Conservation (phyloP, 2,888 invertebrate genomes). For the Litoditis marina region DNA sequence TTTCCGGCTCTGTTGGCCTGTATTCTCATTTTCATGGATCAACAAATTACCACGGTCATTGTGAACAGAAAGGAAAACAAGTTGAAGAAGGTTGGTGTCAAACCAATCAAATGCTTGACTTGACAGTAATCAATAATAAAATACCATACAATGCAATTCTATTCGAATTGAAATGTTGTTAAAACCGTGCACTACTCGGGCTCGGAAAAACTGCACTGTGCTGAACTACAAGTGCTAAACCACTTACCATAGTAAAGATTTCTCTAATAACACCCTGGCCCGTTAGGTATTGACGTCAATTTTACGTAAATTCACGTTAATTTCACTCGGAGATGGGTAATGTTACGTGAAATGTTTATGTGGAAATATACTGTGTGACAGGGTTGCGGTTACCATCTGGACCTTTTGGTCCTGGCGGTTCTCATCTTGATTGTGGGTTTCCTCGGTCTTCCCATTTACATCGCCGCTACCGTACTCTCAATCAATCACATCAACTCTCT, state of each 20-base stretch:
- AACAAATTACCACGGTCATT: conserved; percentile 97
- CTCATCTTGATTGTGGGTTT: conserved; percentile 84
- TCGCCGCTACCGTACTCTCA: conserved; percentile 93
- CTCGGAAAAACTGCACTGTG: no score
- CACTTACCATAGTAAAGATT: no score
- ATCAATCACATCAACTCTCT: conserved; percentile 95
- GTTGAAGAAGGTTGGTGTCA: conserved; percentile 70
- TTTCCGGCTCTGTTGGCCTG: conserved; percentile 89
- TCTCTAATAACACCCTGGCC: no score
- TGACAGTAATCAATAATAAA: no score
- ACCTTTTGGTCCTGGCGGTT: conserved; percentile 82
- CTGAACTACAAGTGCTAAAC: no score
- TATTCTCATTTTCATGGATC: conserved; percentile 98
- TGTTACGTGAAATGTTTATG: neutral
- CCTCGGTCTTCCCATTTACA: conserved; percentile 79
- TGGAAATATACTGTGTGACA: no score
- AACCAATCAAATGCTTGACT: no score
- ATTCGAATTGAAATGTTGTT: no score
- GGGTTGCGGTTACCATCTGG: conserved; percentile 91
- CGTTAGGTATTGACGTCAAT: no score
- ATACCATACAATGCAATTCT: no score
- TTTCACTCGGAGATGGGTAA: neutral
- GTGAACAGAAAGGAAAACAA: conserved; percentile 97
- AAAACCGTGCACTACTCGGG: no score
- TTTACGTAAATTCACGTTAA: no score